Evolutionary conservation across 2,888 invertebrate species (phyloP).

Genomic region (Pollenia angustigena): DNA sequence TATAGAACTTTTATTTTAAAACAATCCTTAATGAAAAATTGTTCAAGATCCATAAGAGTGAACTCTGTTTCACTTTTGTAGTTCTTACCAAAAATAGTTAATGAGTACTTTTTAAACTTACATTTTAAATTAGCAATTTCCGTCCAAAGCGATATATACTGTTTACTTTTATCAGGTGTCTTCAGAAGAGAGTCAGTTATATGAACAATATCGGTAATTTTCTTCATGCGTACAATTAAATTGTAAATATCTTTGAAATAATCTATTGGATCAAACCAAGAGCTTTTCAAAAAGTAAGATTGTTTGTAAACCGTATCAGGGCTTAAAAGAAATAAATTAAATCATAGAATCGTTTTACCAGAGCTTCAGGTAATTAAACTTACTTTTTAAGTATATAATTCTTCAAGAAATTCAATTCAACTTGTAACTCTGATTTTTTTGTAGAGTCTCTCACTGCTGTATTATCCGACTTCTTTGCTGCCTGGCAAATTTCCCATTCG

Average conservation of each 20-base stretch:
- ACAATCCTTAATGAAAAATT: too few relatives aligned
- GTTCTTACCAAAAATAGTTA: too few relatives aligned
- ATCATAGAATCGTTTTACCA: not conserved
- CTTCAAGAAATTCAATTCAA: slow-evolving; percentile 75
- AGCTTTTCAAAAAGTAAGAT: slow-evolving; percentile 74
- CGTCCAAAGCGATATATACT: slow-evolving; percentile 73
- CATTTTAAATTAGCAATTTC: slow-evolving; percentile 64
- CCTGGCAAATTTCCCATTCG: slow-evolving; percentile 78
- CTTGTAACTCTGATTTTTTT: slow-evolving; percentile 65
- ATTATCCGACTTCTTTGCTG: not conserved
- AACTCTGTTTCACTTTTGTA: too few relatives aligned
- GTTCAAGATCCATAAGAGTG: too few relatives aligned
- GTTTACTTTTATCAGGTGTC: not conserved
- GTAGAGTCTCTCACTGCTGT: too few relatives aligned
- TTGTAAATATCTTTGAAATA: slow-evolving; percentile 77
- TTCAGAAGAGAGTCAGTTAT: slow-evolving; percentile 69
- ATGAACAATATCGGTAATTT: slow-evolving; percentile 69
- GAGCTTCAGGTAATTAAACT: slow-evolving; percentile 13
- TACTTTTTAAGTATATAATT: slow-evolving; percentile 74
- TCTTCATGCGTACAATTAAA: slow-evolving; percentile 75
- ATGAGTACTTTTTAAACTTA: not conserved
- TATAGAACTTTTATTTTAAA: not conserved
- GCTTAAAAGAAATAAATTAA: slow-evolving; percentile 51
- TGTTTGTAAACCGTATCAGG: slow-evolving; percentile 77
- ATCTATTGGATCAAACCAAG: slow-evolving; percentile 79